Conservation (phyloP, 1,140 invertebrate genomes). For the Cataglyphis hispanica region DNA sequence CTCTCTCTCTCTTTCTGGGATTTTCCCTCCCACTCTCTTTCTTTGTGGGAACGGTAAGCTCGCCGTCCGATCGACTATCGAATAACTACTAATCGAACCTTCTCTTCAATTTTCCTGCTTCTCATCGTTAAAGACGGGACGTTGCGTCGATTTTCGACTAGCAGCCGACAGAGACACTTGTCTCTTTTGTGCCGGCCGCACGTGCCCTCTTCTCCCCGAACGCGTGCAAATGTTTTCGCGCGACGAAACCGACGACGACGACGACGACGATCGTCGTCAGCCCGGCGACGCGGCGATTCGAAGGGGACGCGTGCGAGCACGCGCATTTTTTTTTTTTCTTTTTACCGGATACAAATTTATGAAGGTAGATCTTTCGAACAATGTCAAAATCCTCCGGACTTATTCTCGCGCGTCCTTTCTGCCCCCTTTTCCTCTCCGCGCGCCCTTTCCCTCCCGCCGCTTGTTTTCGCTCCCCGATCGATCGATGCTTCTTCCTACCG, state of each 20-base stretch:
- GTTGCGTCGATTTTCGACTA: conserved; percentile 1
- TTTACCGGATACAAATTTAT: conserved; percentile 51
- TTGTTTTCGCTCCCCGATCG: conserved; percentile 63
- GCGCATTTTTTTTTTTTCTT: conserved; percentile 66
- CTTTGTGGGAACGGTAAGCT: conserved; percentile 73
- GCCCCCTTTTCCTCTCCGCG: conserved; percentile 27
- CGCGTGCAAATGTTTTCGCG: conserved; percentile 43
- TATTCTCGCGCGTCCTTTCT: conserved; percentile 71
- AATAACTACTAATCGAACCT: conserved; percentile 14
- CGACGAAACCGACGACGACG: conserved; percentile 61
- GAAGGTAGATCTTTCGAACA: conserved; percentile 33
- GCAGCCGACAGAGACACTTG: conserved; percentile 12
- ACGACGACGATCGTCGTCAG: conserved; percentile 60
- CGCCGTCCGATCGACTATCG: background rate
- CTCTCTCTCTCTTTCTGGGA: background rate
- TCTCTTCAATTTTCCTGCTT: background rate
- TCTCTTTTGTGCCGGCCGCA: conserved; percentile 59
- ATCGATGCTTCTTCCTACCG: conserved; percentile 57
- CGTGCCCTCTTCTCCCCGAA: conserved; percentile 37
- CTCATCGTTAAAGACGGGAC: background rate
- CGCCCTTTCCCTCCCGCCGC: conserved; percentile 66
- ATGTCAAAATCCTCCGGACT: conserved; percentile 39
- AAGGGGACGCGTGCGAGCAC: conserved; percentile 72
- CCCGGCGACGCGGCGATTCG: conserved; percentile 51
- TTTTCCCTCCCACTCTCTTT: no score